phyloP scores from a whole-genome alignment of 2,113 vertebrate genomes.

The Bufo gargarizans region DNA sequence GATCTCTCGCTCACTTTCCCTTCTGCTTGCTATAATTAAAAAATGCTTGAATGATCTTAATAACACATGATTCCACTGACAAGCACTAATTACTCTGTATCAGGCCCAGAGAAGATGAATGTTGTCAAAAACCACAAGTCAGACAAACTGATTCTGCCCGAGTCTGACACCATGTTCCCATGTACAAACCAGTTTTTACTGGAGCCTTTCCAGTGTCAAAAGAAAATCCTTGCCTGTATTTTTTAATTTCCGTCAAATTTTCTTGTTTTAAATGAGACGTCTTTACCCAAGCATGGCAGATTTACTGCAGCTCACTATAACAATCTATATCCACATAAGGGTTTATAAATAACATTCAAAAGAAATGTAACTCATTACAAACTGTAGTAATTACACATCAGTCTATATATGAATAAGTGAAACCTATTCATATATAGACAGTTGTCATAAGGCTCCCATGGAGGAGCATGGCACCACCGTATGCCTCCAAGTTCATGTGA shows the following conservation, averaged over 20 bases:
- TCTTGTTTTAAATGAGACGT: conserved; percentile 41
- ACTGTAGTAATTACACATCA: neutral
- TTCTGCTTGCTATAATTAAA: conserved; percentile 83
- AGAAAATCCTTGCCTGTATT: conserved; percentile 76
- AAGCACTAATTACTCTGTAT: conserved; percentile 86
- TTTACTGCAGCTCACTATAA: neutral
- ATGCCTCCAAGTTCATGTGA: too few relatives aligned
- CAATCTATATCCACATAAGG: neutral
- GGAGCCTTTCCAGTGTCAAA: conserved; percentile 82
- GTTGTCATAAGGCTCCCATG: neutral
- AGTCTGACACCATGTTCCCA: conserved; percentile 89
- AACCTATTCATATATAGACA: neutral
- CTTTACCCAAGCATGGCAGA: conserved; percentile 25
- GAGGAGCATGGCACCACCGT: too few relatives aligned
- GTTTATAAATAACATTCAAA: neutral
- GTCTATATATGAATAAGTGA: too few relatives aligned
- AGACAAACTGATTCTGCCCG: conserved; percentile 85
- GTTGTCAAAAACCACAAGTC: conserved; percentile 90
- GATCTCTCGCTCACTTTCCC: conserved; percentile 77
- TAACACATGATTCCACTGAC: conserved; percentile 83
- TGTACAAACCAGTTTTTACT: conserved; percentile 93
- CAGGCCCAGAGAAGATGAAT: conserved; percentile 85
- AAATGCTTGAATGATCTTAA: conserved; percentile 84
- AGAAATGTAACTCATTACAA: neutral
- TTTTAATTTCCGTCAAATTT: conserved; percentile 64